Conservation (phyloP, 2,113 vertebrate genomes). For the Isurus oxyrinchus region DNA sequence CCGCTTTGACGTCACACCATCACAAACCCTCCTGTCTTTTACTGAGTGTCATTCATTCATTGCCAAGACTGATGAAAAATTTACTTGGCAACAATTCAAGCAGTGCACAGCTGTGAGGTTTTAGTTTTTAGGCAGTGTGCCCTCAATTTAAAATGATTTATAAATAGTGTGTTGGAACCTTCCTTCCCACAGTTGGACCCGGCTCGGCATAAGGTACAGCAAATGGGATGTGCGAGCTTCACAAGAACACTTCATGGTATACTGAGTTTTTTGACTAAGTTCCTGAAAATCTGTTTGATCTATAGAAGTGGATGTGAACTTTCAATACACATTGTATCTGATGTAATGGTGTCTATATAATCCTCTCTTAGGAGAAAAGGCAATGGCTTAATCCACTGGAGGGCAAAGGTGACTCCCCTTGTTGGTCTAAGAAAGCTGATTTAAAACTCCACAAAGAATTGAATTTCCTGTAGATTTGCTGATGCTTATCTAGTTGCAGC, state of each 20-base stretch:
- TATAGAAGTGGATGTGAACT: neutral
- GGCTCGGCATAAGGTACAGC: constrained; percentile 9
- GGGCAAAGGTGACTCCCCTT: constrained; percentile 28
- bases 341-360: constrained; percentile 25
- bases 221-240: neutral
- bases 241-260: neutral
- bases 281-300: neutral
- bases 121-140: constrained; percentile 99
- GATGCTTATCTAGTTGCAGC: neutral
- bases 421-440: constrained; percentile 26
- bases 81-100: constrained; percentile 93
- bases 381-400: neutral
- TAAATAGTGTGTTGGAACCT: constrained; percentile 90
- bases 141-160: constrained; percentile 94
- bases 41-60: constrained; percentile 93
- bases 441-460: constrained; percentile 23
- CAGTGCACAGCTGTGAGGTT: constrained; percentile 99
- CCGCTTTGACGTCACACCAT: constrained; percentile 65
- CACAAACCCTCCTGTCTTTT: constrained; percentile 65
- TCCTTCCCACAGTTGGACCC: constrained; percentile 52
- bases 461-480: constrained; percentile 13
- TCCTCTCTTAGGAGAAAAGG: neutral
- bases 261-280: neutral
- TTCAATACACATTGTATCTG: constrained; percentile 3
- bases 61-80: constrained; percentile 90